These are phyloP conservation scores for Aphidoletes aphidimyza DNA, from an alignment of 2,888 invertebrate genomes.

Conservation along the genomic window DNA sequence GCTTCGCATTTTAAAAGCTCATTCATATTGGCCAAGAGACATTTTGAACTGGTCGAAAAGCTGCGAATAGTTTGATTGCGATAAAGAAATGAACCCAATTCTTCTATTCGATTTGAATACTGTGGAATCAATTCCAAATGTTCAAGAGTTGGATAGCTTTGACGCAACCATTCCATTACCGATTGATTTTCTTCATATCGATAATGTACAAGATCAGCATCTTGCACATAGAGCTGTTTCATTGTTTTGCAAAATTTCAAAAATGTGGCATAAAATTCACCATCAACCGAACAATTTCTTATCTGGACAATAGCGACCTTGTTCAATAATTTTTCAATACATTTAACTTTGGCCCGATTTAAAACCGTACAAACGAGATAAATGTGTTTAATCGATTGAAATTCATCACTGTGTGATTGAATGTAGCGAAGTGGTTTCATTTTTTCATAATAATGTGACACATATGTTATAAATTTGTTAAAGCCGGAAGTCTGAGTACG, in stretches of 20 bases:
- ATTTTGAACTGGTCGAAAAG: background rate
- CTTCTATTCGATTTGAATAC: background rate
- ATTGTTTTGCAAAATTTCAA: background rate
- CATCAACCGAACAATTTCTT: background rate
- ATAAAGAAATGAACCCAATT: background rate
- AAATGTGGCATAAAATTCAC: background rate
- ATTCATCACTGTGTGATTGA: background rate
- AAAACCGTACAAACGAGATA: background rate
- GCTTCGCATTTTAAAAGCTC: background rate
- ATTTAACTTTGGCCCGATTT: background rate
- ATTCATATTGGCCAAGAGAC: background rate
- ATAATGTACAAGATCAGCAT: background rate
- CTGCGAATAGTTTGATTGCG: background rate
- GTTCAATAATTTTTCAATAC: background rate
- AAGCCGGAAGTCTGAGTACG: background rate
- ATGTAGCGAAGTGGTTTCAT: background rate
- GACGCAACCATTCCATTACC: background rate
- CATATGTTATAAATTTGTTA: background rate
- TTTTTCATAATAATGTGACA: background rate
- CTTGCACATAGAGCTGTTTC: background rate
- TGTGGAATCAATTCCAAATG: background rate
- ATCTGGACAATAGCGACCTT: background rate
- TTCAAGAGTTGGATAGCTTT: background rate
- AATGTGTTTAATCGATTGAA: background rate
- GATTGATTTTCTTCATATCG: background rate